These are phyloP conservation scores for Xestia rhomboidea DNA, from an alignment of 2,888 invertebrate species.

Conservation along the genomic window DNA sequence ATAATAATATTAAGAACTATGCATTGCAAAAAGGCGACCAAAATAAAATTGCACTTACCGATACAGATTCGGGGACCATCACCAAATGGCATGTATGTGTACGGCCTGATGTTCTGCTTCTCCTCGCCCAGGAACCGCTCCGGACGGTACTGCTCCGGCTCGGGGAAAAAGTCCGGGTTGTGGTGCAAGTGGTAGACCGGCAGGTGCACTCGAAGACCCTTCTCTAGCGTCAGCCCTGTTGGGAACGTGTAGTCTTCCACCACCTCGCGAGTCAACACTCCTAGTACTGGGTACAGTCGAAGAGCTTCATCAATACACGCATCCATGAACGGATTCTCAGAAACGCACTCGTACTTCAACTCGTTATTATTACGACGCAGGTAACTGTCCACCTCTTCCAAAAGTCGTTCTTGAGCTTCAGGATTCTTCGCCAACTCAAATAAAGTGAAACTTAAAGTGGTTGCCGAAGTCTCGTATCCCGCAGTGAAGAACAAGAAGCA, in stretches of 20 bases:
- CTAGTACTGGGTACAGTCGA: constrained; percentile 80
- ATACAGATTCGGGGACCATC: constrained; percentile 83
- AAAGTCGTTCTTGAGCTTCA: constrained; percentile 68
- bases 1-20: neutral
- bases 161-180: constrained; percentile 77
- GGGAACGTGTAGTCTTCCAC: constrained; percentile 78
- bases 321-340: constrained; percentile 73
- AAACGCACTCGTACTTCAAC: constrained; percentile 72
- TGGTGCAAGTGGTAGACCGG: constrained; percentile 79
- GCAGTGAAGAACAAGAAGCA: constrained; percentile 87
- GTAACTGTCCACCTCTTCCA: constrained; percentile 75
- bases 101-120: constrained; percentile 75
- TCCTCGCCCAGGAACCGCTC: constrained; percentile 79
- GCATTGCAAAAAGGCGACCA: neutral
- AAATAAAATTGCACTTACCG: constrained; percentile 73
- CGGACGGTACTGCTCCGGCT: constrained; percentile 78
- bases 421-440: constrained; percentile 77
- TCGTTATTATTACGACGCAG: constrained; percentile 69
- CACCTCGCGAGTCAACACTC: constrained; percentile 77
- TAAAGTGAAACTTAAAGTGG: constrained; percentile 71
- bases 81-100: constrained; percentile 83
- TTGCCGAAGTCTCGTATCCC: constrained; percentile 79
- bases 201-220: constrained; percentile 79
- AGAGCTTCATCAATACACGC: constrained; percentile 78
- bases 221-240: constrained; percentile 75